phyloP scores from a whole-genome alignment of 2,113 vertebrate species.

The Platycercus adscitus region DNA sequence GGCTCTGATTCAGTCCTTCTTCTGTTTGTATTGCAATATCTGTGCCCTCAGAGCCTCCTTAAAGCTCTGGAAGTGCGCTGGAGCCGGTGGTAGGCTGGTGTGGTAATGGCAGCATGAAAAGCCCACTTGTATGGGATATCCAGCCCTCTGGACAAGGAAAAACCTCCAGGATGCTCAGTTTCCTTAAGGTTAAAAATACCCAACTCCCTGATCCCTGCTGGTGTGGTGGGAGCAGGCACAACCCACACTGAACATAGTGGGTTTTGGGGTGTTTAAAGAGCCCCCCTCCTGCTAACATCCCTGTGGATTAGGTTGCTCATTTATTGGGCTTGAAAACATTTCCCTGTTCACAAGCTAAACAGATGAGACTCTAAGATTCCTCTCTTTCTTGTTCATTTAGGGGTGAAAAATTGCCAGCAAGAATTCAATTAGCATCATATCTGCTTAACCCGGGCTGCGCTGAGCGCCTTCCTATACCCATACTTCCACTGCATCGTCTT shows the following conservation, averaged over 20 bases:
- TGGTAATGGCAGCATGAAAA: background rate
- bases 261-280: fast-evolving
- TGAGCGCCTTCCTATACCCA: constrained; percentile 51
- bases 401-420: constrained; percentile 82
- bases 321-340: constrained; percentile 57
- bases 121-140: fast-evolving
- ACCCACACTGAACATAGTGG: background rate
- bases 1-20: background rate
- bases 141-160: background rate
- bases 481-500: background rate
- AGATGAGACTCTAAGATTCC: constrained; percentile 72
- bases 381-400: constrained; percentile 88
- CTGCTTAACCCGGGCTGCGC: constrained; percentile 28
- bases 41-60: background rate
- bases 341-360: constrained; percentile 48
- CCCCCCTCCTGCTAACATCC: background rate
- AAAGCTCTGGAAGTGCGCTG: background rate
- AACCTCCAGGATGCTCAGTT: fast-evolving
- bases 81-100: background rate
- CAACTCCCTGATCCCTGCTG: background rate
- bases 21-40: background rate
- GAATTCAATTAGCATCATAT: constrained; percentile 85
- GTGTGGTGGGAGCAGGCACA: background rate
- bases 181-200: background rate
- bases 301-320: constrained; percentile 67